These are phyloP conservation scores for Labeo calbasu DNA, from an alignment of 2,797 vertebrate species.

Conservation along the genomic window DNA sequence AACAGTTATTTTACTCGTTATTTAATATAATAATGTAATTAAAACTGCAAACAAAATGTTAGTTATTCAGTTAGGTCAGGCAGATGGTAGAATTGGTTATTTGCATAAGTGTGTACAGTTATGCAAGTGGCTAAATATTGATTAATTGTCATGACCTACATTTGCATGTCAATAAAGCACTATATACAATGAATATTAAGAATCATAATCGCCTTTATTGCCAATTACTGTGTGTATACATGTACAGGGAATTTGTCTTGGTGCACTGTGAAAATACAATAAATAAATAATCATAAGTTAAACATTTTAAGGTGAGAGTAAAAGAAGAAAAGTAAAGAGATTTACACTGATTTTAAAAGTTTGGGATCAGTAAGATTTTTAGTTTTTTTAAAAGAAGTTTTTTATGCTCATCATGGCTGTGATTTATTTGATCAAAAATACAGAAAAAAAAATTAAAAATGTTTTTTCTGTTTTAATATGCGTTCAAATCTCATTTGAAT, in stretches of 20 bases:
- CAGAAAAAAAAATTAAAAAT: no score
- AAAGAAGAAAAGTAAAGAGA: neutral
- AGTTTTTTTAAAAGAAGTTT: no score
- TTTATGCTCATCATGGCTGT: no score
- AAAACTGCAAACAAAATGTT: neutral
- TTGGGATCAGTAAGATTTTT: no score
- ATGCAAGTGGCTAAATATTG: neutral
- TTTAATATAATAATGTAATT: neutral
- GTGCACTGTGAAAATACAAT: neutral
- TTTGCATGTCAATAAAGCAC: neutral
- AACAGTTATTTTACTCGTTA: neutral
- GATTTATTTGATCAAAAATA: no score
- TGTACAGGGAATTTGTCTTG: neutral
- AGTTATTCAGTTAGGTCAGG: no score
- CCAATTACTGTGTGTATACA: neutral
- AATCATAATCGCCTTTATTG: neutral
- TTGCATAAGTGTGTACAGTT: neutral
- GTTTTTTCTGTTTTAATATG: no score
- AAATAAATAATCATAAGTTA: neutral
- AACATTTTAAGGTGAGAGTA: neutral
- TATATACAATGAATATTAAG: neutral
- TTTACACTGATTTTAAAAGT: no score
- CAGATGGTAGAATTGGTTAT: neutral
- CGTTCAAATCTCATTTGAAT: no score
- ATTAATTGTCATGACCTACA: neutral